Evolutionary conservation across 2,113 vertebrate species (phyloP).

Genomic region (Clarias magur): DNA sequence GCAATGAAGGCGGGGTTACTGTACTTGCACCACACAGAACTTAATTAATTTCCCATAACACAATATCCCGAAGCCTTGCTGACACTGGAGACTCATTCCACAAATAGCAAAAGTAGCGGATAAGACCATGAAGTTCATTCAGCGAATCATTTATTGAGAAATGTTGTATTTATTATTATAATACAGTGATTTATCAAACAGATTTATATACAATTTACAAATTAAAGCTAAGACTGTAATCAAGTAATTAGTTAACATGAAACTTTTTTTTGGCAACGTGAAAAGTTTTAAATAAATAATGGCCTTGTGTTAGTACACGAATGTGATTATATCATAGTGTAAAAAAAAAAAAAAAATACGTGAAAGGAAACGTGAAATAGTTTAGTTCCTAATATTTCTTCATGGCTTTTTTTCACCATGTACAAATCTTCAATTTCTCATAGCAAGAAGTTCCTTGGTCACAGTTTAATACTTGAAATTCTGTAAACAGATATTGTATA

Average conservation of each 20-base stretch:
- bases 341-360: neutral
- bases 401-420: neutral
- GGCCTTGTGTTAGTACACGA: slow-evolving; percentile 59
- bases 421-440: neutral
- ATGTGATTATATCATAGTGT: slow-evolving; percentile 45
- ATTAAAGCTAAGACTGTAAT: slow-evolving; percentile 45
- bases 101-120: neutral
- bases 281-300: slow-evolving; percentile 46
- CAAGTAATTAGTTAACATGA: slow-evolving; percentile 47
- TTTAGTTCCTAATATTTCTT: neutral
- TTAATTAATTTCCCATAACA: neutral
- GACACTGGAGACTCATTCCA: neutral
- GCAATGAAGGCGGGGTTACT: neutral
- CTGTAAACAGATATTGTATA: neutral
- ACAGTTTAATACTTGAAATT: neutral
- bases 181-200: slow-evolving; percentile 51
- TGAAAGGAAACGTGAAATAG: neutral
- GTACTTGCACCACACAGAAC: neutral
- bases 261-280: slow-evolving; percentile 21
- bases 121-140: neutral
- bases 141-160: slow-evolving; percentile 6
- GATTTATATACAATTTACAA: slow-evolving; percentile 64
- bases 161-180: slow-evolving; percentile 57
- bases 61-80: neutral
- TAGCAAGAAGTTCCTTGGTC: neutral